Percentiles rank a stretch among this genome's conserved stretches.
Evolutionary conservation across 2,888 invertebrate genomes (phyloP).

Genomic region (Dimorphilus gyrociliatus): DNA sequence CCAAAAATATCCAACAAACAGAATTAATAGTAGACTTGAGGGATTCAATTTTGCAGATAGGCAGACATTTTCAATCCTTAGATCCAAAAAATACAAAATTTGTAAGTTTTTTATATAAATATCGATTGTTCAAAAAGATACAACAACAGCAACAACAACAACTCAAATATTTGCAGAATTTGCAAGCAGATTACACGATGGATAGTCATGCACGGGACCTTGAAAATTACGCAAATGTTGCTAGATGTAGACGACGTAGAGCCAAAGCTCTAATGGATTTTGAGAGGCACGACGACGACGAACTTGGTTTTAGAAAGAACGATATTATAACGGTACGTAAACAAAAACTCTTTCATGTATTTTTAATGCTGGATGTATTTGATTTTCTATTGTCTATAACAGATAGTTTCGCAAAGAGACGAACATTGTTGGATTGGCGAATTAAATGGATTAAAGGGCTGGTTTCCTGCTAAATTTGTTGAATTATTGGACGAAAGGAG

Average conservation of each 20-base stretch:
- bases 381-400: constrained; percentile 1
- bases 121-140: not conserved
- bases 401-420: constrained; percentile 73
- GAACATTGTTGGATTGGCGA: constrained; percentile 99
- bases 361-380: not conserved
- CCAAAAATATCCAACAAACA: constrained; percentile 92
- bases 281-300: constrained; percentile 93
- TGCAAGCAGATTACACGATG: constrained; percentile 83
- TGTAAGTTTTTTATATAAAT: constrained; percentile 14
- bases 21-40: constrained; percentile 93
- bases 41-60: constrained; percentile 81
- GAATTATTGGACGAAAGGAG: constrained; percentile 85
- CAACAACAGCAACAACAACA: too few relatives aligned
- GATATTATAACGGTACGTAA: constrained; percentile 76
- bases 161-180: constrained; percentile 31
- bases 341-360: not conserved
- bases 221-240: constrained; percentile 70
- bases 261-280: constrained; percentile 93
- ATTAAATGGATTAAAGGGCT: constrained; percentile 70
- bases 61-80: constrained; percentile 79
- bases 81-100: constrained; percentile 58
- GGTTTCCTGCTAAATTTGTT: constrained; percentile 95
- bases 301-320: constrained; percentile 90
- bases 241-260: constrained; percentile 54
- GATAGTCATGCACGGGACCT: constrained; percentile 86